Conservation (phyloP, 2,113 vertebrate genomes). For the Microtus ochrogaster region DNA sequence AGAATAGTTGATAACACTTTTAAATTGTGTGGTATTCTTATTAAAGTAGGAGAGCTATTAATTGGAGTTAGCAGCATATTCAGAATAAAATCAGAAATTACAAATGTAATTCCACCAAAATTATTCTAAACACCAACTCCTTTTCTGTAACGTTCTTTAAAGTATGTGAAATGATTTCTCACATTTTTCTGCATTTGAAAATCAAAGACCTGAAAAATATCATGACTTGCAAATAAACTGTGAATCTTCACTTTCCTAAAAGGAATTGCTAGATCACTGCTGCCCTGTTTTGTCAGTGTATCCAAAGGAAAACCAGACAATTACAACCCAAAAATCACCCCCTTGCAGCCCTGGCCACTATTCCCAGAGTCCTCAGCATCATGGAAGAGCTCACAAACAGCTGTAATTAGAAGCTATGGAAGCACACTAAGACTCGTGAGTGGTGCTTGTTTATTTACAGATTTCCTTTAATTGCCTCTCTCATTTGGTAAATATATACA, state of each 20-base stretch:
- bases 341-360: not conserved
- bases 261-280: not conserved
- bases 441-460: not conserved
- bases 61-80: slow-evolving; percentile 60
- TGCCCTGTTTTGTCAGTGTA: not conserved
- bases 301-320: not conserved
- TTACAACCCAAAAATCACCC: not conserved
- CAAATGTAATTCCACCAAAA: slow-evolving; percentile 29
- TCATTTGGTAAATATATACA: not conserved
- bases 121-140: not conserved
- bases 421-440: not conserved
- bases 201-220: not conserved
- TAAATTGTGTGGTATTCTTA: slow-evolving; percentile 50
- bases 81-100: slow-evolving; percentile 70
- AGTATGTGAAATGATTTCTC: not conserved
- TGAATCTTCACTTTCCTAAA: not conserved
- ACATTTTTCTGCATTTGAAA: not conserved
- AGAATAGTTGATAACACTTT: slow-evolving; percentile 79
- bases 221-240: not conserved
- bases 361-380: not conserved
- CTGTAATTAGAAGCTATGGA: not conserved
- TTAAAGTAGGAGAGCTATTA: slow-evolving; percentile 56
- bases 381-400: not conserved
- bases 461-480: slow-evolving; percentile 30
- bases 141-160: not conserved